Evolutionary conservation across 2,888 invertebrate genomes (phyloP), one percentile per base, ranked within the genome.

Genomic region (Brenthis hecate): DNA sequence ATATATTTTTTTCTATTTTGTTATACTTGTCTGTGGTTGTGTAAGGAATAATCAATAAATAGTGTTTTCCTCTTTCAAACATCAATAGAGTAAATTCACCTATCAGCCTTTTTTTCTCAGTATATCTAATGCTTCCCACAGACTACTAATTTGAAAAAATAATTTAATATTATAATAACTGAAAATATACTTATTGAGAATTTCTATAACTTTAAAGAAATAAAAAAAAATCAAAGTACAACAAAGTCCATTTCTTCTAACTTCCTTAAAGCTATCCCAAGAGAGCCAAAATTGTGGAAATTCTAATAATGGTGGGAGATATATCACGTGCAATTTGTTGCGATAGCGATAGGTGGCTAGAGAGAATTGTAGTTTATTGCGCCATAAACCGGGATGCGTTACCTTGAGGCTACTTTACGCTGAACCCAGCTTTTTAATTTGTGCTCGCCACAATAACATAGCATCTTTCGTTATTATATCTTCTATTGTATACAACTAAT

Each of bases 261-360:
- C 4, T 62, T 53, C 13, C 13, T 13, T 79, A 78, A 81, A 16
- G 36, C 11, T 70, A 70, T 74, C 74, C 74, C 14, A 51, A 13
- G 62, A 57, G 51, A 32, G 23, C 13, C 13, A 51, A 32, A 48
- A 19, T 28, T 23, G 54, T 80, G 77, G 80, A 47, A 75, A 74
- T 79, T 74, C 64, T 74, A 80, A 72, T 81, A 82, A 80, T 81
- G 82, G 84, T 80, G 77, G 72, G 81, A 82, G 85, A 90, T 91
- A 88, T 85, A 89, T 90, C 89, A 88, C 86, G 81, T 82, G 88
- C 91, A 90, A 91, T 91, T 91, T 91, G 91, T 91, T 82, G 88
- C 89, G 88, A 89, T 88, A 86, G 86, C 86, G 78, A 81, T 79
- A 76, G 84, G 87, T 87, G 88, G 81, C 84, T 80, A 76, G 80